Conservation (phyloP, 2,113 vertebrate species). For the Columba livia region DNA sequence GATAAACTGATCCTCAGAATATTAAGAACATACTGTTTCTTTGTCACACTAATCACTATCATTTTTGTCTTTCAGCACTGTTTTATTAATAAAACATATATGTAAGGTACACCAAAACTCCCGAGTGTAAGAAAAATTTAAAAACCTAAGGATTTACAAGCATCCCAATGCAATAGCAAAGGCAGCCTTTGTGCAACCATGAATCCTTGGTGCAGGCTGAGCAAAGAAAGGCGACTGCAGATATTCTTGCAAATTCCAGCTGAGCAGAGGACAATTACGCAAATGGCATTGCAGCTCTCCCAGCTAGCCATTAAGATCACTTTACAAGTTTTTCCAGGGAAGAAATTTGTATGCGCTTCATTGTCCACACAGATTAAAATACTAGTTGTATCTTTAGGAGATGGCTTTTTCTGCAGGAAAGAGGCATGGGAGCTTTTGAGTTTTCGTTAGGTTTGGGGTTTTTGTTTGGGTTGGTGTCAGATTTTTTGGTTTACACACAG, state of each 20-base stretch:
- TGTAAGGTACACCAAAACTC: background rate
- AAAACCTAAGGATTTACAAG: background rate
- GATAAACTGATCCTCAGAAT: background rate
- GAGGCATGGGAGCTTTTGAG: background rate
- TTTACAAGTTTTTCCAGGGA: background rate
- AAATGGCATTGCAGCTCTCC: constrained; percentile 38
- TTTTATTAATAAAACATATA: background rate
- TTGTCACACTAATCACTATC: background rate
- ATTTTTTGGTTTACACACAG: rapidly evolving
- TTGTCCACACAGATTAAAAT: background rate
- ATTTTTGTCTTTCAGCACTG: background rate
- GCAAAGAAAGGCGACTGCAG: constrained; percentile 22
- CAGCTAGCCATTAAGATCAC: background rate
- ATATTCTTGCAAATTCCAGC: background rate
- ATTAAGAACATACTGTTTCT: background rate
- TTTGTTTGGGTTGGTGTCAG: background rate
- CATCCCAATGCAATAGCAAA: background rate
- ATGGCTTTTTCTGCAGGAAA: background rate
- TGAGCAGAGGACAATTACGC: background rate
- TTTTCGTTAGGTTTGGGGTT: background rate
- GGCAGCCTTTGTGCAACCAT: background rate
- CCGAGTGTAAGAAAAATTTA: background rate
- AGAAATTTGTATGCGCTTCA: background rate
- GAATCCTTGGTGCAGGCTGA: background rate
- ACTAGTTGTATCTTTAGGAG: background rate